These are phyloP conservation scores for Alsophila aescularia DNA, from an alignment of 2,888 invertebrate genomes.

Conservation along the genomic window DNA sequence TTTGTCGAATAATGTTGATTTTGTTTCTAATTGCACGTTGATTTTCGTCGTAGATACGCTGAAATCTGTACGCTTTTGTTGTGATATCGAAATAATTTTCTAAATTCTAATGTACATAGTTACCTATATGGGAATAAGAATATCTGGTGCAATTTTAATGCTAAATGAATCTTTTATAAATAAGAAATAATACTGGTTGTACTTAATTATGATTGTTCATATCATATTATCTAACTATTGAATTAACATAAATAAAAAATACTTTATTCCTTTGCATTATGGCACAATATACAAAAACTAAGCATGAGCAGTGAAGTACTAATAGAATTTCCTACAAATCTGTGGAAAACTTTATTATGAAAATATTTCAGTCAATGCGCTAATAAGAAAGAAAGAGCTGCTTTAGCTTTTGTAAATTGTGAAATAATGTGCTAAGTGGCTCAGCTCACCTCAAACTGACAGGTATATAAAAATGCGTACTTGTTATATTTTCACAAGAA, in stretches of 20 bases:
- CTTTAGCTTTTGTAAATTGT: not conserved
- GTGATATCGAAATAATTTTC: conserved; percentile 31
- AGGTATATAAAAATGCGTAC: conserved; percentile 1
- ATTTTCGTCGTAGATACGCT: conserved; percentile 19
- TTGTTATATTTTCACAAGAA: conserved; percentile 2
- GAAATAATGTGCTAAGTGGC: not conserved
- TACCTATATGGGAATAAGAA: conserved; percentile 14
- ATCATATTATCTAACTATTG: not conserved
- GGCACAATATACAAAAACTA: not conserved
- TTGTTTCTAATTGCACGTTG: conserved; percentile 15
- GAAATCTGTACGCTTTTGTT: conserved; percentile 29
- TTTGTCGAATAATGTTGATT: conserved; percentile 5
- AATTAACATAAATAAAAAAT: not conserved
- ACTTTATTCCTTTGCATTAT: not conserved
- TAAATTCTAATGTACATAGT: conserved; percentile 24
- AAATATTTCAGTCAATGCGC: not conserved
- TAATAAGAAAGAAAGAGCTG: not conserved
- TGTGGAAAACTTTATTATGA: not conserved
- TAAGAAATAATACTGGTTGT: conserved; percentile 22
- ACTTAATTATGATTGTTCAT: conserved; percentile 27
- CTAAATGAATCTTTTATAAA: conserved; percentile 13
- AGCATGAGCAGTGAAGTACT: no score
- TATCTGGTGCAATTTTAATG: conserved; percentile 30
- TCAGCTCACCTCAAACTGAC: not conserved
- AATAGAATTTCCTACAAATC: no score